These are phyloP conservation scores for Cephus nigrinus DNA, from an alignment of 2,888 invertebrate genomes.

Conservation along the genomic window DNA sequence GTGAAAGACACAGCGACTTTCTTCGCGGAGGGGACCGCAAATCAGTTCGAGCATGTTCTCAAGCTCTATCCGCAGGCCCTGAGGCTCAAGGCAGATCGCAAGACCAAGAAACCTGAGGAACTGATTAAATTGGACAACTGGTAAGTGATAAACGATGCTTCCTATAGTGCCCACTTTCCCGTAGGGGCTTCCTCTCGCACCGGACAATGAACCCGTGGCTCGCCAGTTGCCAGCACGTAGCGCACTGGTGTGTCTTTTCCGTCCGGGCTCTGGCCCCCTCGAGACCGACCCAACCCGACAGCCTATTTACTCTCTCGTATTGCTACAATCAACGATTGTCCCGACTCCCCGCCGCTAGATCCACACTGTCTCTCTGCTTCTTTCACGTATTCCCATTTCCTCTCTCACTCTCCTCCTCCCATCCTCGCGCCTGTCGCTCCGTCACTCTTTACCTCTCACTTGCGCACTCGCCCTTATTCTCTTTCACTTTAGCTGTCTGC, in stretches of 20 bases:
- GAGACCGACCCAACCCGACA: constrained; percentile 19
- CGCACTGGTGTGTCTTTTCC: constrained; percentile 27
- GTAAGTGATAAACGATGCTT: constrained; percentile 72
- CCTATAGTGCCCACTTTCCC: constrained; percentile 24
- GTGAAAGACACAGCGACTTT: constrained; percentile 93
- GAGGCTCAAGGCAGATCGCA: constrained; percentile 89
- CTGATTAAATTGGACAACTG: constrained; percentile 94
- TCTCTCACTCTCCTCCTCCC: constrained; percentile 3
- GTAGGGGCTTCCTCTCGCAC: constrained; percentile 42
- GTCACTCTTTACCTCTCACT: not conserved
- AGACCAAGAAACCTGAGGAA: constrained; percentile 93
- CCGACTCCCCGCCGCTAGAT: constrained; percentile 13
- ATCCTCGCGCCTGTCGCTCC: not conserved
- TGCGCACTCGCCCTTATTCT: not conserved
- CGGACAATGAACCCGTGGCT: constrained; percentile 65
- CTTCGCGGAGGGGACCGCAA: constrained; percentile 89
- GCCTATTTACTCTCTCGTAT: constrained; percentile 41
- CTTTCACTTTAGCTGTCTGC: not conserved
- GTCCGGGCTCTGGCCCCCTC: constrained; percentile 34
- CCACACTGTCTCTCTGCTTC: constrained; percentile 6
- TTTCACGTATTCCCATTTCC: constrained; percentile 16
- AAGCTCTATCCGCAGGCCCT: constrained; percentile 93
- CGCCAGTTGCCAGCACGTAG: constrained; percentile 54
- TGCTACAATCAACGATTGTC: constrained; percentile 7
- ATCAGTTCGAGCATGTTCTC: constrained; percentile 88